phyloP scores from a whole-genome alignment of 1,140 invertebrate species.

The Acyrthosiphon pisum region DNA sequence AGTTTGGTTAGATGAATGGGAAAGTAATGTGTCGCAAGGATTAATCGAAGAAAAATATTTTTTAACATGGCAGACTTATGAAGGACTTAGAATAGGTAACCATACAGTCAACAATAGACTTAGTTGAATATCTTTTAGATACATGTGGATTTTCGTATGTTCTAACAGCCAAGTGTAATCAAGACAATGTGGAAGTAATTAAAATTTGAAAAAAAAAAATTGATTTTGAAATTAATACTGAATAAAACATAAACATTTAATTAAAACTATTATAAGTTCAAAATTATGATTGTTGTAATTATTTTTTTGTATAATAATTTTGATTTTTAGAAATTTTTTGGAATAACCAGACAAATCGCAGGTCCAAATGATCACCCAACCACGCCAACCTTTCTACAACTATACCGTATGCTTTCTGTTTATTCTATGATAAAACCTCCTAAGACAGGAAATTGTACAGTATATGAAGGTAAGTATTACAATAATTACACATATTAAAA shows the following conservation, averaged over 20 bases:
- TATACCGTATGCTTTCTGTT: not conserved
- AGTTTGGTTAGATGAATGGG: not conserved
- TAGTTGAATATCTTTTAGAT: not conserved
- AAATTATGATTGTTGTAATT: too few species aligned
- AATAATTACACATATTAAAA: too few species aligned
- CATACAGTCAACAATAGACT: not conserved
- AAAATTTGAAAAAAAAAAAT: not conserved
- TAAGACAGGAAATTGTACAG: not conserved
- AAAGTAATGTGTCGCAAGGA: not conserved
- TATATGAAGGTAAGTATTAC: not conserved
- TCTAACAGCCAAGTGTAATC: slow-evolving; percentile 9
- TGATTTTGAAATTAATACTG: not conserved
- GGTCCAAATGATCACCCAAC: slow-evolving; percentile 5
- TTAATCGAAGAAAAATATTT: not conserved
- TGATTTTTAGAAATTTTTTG: slow-evolving; percentile 7
- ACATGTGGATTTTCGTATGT: not conserved
- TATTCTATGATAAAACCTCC: not conserved
- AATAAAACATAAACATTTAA: not conserved
- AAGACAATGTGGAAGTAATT: slow-evolving; percentile 4
- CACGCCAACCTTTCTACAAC: not conserved
- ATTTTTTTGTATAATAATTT: too few species aligned
- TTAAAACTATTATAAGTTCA: too few species aligned
- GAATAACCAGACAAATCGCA: not conserved
- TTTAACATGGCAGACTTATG: not conserved
- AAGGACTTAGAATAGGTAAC: not conserved